Evolutionary conservation across 2,888 invertebrate genomes (phyloP), one percentile per base, ranked within the genome.

Genomic region (Gymnocheta viridis): DNA sequence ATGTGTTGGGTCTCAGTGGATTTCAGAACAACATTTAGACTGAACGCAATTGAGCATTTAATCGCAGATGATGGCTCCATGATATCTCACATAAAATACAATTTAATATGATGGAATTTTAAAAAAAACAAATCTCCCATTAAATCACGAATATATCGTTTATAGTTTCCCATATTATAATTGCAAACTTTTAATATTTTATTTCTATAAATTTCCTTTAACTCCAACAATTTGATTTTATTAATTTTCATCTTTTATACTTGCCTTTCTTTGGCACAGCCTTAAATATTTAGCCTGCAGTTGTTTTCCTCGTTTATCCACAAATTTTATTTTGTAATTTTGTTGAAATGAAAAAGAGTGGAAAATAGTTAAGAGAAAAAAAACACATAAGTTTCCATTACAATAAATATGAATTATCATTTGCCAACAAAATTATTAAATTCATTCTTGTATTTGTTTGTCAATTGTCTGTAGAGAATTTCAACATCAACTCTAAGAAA

Each of bases 311-410:
- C 14, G 44, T 47, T 49, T 41, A 24, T 62, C 9, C 2, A 35
- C 2, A 41, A 49, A 12, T 47, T 27, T 32, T 24, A 24, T 47
- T 76, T 67, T 27, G 17, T 41, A 58, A 69, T 60, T 77, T 41
- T 64, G 29, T 64, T 54, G n/a, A 27, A 74, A 74, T 27, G 5
- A 19, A 49, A 60, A 49, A 49, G 29, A 69, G 49, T 12, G 27
- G 24, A 47, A 56, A 58, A 38, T 27, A 24, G 58, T 29, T 44
- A 44, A 41, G 27, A 10, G n/a, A 41, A 44, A 27, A 74, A 67
- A n/a, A n/a, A n/a, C n/a, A n/a, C n/a, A 62, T 58, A 76, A 83
- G 74, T 83, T 83, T 83, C 80, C 83, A 83, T 83, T 83, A 82
- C 81, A 82, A 76, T 82, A 76, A 82, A 82, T 82, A 82, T 76